Percentiles rank a stretch among this genome's conserved stretches.
Evolutionary conservation across 2,113 vertebrate species (phyloP).

Genomic region (Arvicanthis niloticus): DNA sequence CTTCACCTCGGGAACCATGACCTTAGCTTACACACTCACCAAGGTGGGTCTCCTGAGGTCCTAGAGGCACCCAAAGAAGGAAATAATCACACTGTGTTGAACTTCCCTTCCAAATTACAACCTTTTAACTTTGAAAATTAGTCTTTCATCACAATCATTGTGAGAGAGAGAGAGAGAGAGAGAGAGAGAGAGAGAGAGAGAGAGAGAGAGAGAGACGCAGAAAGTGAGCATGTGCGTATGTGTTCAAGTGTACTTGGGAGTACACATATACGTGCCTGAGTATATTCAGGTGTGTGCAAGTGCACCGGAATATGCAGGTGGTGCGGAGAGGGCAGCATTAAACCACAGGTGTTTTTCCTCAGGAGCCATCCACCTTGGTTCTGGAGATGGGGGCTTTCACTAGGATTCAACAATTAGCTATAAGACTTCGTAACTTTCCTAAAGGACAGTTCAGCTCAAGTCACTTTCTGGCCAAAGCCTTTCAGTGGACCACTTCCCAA

Average conservation of each 20-base stretch:
- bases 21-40: background rate
- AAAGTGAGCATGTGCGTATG: background rate
- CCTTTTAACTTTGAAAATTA: background rate
- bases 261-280: background rate
- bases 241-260: background rate
- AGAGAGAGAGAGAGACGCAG: background rate
- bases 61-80: background rate
- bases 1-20: background rate
- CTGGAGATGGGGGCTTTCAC: background rate
- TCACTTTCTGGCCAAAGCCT: constrained; percentile 34
- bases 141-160: background rate
- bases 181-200: background rate
- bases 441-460: constrained; percentile 11
- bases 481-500: constrained; percentile 29
- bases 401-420: background rate
- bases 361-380: background rate
- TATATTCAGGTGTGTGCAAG: too few relatives aligned
- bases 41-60: background rate
- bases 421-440: constrained; percentile 8
- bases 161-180: background rate
- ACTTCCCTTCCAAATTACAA: constrained; percentile 41
- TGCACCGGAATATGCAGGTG: too few relatives aligned
- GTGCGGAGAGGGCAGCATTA: background rate
- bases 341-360: background rate
- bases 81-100: constrained; percentile 1